Base-by-base conservation (phyloP, 2,797 vertebrate species). In the Trachurus trachurus region DNA sequence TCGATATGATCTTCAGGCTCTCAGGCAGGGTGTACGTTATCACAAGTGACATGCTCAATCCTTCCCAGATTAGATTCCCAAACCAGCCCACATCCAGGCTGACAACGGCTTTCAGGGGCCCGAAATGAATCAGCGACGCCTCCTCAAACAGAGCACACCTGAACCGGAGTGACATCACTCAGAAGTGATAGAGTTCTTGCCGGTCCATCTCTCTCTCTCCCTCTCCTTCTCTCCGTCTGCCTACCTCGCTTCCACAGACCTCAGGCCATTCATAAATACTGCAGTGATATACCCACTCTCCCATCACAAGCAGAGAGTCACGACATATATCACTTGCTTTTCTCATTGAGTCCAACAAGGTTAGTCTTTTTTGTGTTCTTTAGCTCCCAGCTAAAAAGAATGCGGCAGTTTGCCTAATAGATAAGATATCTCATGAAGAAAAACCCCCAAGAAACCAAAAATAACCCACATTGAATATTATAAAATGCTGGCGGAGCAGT, bases 51-150 rank as follows among this genome's bases (percentile, higher is more conserved):
- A 92, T 21, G 87, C 91, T 92, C 89, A 92, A 92, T 88, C 91
- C 90, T 83, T 88, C 82, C 84, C 87, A 92, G 93, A 94, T 93
- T 93, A 94, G 90, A 93, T 91, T 89, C 92, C 89, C 88, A 90
- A 91, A 92, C 88, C 88, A 73, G 84, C 89, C 82, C 87, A 86
- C 88, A 86, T 88, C 89, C 90, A 74, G 60, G 78, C 90, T 88
- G 91, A 93, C 86, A 91, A 82, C 79, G 66, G 86, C 87, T 91
- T 91, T 88, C 74, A 79, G 91, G 83, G 88, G 74, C 87, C 76
- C 74, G 37, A 71, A 83, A 93, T 93, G 90, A 93, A 93, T 93
- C 92, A 92, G 87, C 45, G 63, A 67, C 72, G 80, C 87, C 87
- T 82, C 78, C 77, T 86, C 86, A 65, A 82, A 88, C 78, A 69